Percentiles rank a stretch among this genome's conserved stretches.
Evolutionary conservation across 1,140 invertebrate species (phyloP).

Genomic region (Brachionus sp.): DNA sequence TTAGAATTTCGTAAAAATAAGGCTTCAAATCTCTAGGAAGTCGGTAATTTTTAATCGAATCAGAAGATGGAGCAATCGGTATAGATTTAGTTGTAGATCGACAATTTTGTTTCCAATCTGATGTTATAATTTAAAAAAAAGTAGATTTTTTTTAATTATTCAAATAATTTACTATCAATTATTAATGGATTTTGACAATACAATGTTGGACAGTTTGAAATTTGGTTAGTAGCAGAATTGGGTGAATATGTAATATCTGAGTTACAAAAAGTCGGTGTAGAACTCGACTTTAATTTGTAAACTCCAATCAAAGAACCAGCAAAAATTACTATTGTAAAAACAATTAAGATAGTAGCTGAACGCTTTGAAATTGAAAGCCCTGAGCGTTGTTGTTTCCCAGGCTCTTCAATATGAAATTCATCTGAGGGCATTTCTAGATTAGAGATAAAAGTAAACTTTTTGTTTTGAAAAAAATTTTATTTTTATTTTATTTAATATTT

Average conservation of each 20-base stretch:
- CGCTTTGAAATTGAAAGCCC: not conserved
- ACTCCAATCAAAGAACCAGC: not conserved
- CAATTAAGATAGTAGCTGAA: not conserved
- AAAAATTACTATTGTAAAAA: not conserved
- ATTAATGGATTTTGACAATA: not conserved
- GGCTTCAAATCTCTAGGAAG: constrained; percentile 69
- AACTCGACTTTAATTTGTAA: not conserved
- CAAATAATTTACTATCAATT: not conserved
- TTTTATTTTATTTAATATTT: too few relatives aligned
- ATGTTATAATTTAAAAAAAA: not conserved
- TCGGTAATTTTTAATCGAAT: constrained; percentile 53
- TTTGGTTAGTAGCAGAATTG: not conserved
- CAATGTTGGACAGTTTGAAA: not conserved
- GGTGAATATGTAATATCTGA: not conserved
- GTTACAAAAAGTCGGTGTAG: not conserved
- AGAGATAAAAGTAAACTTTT: not conserved
- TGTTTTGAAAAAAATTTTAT: not conserved
- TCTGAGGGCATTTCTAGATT: not conserved
- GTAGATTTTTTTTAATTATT: not conserved
- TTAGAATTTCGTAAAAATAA: constrained; percentile 68
- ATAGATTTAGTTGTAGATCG: not conserved
- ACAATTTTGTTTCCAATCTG: not conserved
- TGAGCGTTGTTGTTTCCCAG: not conserved
- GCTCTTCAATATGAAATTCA: not conserved
- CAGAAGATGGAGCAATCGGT: not conserved